A percentile compares a stretch with the other conserved stretches of the same genome.
phyloP scores from a whole-genome alignment of 2,888 invertebrate species.

The Cheilosia soror region DNA sequence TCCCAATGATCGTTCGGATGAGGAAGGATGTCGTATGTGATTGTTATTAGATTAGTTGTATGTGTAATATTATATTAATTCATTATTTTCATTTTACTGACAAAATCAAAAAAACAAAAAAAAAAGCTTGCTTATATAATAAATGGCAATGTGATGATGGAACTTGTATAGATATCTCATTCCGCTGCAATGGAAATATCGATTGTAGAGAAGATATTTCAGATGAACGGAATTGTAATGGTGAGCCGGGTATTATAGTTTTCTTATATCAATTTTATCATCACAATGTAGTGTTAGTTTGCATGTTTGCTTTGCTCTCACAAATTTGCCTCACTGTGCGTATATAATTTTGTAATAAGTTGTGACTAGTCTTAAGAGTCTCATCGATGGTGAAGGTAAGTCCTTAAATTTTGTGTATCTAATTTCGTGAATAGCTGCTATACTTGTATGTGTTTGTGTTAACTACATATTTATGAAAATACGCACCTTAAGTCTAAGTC shows the following conservation, averaged over 20 bases:
- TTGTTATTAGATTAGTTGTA: conserved; percentile 58
- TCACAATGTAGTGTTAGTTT: conserved; percentile 1
- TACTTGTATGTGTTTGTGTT: neutral
- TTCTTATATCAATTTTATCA: neutral
- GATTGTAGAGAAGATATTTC: conserved; percentile 90
- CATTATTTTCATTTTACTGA: conserved; percentile 36
- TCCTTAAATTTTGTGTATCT: neutral
- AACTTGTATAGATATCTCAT: conserved; percentile 86
- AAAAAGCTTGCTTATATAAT: conserved; percentile 87
- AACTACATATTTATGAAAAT: neutral
- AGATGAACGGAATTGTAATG: conserved; percentile 89
- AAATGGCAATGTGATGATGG: conserved; percentile 91
- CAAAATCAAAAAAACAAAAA: conserved; percentile 70
- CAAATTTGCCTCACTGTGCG: neutral
- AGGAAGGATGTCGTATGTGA: conserved; percentile 87
- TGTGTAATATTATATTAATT: conserved; percentile 30
- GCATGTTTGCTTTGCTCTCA: conserved; percentile 5
- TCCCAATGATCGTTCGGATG: conserved; percentile 87
- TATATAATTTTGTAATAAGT: neutral
- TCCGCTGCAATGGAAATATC: conserved; percentile 87
- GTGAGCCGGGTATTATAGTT: conserved; percentile 78
- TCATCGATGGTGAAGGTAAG: conserved; percentile 21
- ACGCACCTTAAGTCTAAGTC: neutral
- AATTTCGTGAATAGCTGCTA: neutral
- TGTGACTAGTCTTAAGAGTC: neutral